phyloP scores from a whole-genome alignment of 2,113 vertebrate species.

The Mormoops blainvillei region DNA sequence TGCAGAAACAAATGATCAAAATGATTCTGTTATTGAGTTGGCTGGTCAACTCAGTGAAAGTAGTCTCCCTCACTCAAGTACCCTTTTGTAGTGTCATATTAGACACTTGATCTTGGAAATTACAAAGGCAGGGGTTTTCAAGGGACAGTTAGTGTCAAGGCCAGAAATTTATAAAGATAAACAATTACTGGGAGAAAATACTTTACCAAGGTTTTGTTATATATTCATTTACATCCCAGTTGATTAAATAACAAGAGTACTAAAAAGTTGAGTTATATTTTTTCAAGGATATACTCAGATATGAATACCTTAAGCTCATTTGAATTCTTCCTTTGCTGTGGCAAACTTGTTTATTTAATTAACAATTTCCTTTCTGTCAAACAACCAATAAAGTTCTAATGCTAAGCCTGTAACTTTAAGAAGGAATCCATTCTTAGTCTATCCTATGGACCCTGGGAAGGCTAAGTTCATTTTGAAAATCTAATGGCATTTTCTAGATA shows the following conservation, averaged over 20 bases:
- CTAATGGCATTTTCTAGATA: neutral
- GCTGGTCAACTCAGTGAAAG: neutral
- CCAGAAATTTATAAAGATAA: conserved; percentile 1
- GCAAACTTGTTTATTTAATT: neutral
- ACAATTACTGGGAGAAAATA: neutral
- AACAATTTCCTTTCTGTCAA: neutral
- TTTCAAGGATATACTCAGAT: neutral
- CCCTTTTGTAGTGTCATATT: neutral
- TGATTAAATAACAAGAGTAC: neutral
- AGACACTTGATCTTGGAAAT: neutral
- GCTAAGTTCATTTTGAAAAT: conserved; percentile 15
- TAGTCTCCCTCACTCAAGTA: neutral
- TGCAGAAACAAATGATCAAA: neutral
- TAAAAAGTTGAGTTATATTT: neutral
- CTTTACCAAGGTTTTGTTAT: neutral
- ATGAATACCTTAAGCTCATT: neutral
- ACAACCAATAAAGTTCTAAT: neutral
- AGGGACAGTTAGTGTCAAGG: neutral
- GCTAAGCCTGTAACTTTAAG: neutral
- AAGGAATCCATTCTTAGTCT: neutral
- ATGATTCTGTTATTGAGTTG: neutral
- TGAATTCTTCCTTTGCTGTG: neutral
- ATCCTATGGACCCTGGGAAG: neutral
- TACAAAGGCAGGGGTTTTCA: neutral
- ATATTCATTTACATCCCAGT: neutral